Base-by-base conservation (phyloP, 1,140 invertebrate species). In the Plectus sambesii region DNA sequence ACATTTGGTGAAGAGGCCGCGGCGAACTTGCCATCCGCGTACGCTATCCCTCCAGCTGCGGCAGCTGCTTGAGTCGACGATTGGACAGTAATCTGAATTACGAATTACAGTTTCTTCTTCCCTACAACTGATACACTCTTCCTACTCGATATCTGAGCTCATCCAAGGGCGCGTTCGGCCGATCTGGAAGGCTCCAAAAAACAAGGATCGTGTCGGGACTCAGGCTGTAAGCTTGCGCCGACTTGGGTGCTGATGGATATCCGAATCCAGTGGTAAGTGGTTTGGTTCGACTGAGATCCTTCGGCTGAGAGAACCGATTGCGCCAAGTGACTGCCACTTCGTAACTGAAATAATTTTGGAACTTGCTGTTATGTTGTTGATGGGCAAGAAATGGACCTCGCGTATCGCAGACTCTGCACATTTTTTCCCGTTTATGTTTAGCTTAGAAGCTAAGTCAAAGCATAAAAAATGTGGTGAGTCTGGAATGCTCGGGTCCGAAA, bases 71-170 rank as follows among this genome's bases (percentile, higher is more conserved):
- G 33, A 9, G 41, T 53, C 30, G 46, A 44, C 40, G 33, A 63
- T 40, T 42, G 65, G 19, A 45, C 59, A 41, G 42, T 60, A 40
- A 50, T 49, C 36, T 25, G 39, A 25, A 20, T 29, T 40, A 23
- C 23, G 23, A 58, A 40, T 29, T 44, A 1, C 33, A 26, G 35
- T 9, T 6, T 46, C 8, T 48, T 17, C 49, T 20, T 51, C 33
- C 26, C 12, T 5, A 12, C 45, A 25, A 42, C n/a, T 42, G 45
- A 49, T 26, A 19, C 47, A 41, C 33, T n/a, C 15, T 22, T 37
- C 25, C n/a, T 45, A 63, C 63, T 26, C 55, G 55, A 36, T 67
- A 67, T 35, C 66, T 59, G 26, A 67, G 66, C 44, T 67, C 64
- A 9, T 48, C 46, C 3, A 48, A 44, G 2, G 66, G 64, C 1